A percentile compares a stretch with the other conserved stretches of the same genome.
Conservation (phyloP, 2,888 invertebrate species). For the Pardosa pseudoannulata region DNA sequence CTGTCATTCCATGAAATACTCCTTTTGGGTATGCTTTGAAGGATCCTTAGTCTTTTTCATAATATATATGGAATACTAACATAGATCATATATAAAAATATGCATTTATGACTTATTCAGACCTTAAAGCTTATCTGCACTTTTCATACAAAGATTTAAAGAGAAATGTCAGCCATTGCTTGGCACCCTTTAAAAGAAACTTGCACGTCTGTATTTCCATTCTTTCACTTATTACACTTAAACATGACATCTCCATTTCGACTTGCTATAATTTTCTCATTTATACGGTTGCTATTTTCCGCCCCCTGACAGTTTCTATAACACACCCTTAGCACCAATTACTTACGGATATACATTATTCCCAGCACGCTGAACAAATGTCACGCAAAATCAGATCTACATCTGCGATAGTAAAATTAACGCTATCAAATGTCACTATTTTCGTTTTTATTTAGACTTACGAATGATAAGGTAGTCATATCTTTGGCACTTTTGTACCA, state of each 20-base stretch:
- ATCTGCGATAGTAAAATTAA: not conserved
- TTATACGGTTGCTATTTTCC: not conserved
- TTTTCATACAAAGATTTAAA: too few relatives aligned
- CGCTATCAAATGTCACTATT: not conserved
- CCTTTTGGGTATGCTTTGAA: too few relatives aligned
- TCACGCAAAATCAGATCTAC: conserved; percentile 12
- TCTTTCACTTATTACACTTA: not conserved
- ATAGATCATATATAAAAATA: too few relatives aligned
- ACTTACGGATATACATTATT: not conserved
- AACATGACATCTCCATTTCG: not conserved
- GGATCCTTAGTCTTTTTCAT: too few relatives aligned
- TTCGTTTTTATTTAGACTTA: not conserved
- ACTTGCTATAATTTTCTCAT: not conserved
- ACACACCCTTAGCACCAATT: conserved; percentile 9
- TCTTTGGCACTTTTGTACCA: too few relatives aligned
- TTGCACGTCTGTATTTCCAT: not conserved
- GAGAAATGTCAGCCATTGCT: not conserved
- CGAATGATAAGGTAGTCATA: not conserved
- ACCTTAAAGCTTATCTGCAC: too few relatives aligned
- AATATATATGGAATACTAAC: too few relatives aligned
- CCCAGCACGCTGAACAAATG: not conserved
- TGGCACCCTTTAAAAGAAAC: not conserved
- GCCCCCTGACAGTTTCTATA: not conserved
- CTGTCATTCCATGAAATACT: too few relatives aligned
- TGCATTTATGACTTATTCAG: too few relatives aligned